A percentile compares a stretch with the other conserved stretches of the same genome.
These are phyloP conservation scores for Drosophila bifasciata DNA, from an alignment of 1,140 invertebrate species.

Conservation along the genomic window DNA sequence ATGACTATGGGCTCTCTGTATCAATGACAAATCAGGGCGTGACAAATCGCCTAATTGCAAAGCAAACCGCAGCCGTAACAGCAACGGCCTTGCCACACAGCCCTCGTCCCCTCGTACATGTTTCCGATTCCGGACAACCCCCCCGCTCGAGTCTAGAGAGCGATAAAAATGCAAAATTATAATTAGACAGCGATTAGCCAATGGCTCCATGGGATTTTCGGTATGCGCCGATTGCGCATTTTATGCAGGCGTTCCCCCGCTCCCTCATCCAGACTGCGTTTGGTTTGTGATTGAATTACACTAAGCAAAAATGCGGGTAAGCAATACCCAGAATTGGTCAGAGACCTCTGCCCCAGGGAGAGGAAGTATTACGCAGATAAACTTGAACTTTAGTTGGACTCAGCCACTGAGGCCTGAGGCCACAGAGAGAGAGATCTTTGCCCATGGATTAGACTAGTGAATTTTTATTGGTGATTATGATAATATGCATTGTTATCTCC, in stretches of 20 bases:
- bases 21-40: slow-evolving; percentile 78
- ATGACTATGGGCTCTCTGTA: slow-evolving; percentile 34
- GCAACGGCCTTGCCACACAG: slow-evolving; percentile 38
- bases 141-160: neutral
- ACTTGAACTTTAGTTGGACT: slow-evolving; percentile 24
- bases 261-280: neutral
- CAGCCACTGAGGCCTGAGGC: slow-evolving; percentile 27
- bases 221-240: slow-evolving; percentile 68
- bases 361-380: slow-evolving; percentile 53
- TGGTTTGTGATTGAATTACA: slow-evolving; percentile 61
- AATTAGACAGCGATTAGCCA: slow-evolving; percentile 76
- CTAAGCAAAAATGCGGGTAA: slow-evolving; percentile 60
- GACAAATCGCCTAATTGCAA: slow-evolving; percentile 75
- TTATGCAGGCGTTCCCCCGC: slow-evolving; percentile 58
- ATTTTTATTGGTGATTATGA: slow-evolving; percentile 79
- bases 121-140: neutral
- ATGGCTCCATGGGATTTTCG: slow-evolving; percentile 34
- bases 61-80: slow-evolving; percentile 46
- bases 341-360: neutral
- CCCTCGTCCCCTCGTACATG: neutral
- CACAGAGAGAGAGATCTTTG: slow-evolving; percentile 8
- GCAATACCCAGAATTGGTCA: slow-evolving; percentile 30
- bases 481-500: slow-evolving; percentile 59
- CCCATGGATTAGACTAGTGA: slow-evolving; percentile 37
- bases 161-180: slow-evolving; percentile 74